A percentile compares a stretch with the other conserved stretches of the same genome.
Conservation (phyloP, 2,888 invertebrate genomes). For the Leucoptera coffeella region DNA sequence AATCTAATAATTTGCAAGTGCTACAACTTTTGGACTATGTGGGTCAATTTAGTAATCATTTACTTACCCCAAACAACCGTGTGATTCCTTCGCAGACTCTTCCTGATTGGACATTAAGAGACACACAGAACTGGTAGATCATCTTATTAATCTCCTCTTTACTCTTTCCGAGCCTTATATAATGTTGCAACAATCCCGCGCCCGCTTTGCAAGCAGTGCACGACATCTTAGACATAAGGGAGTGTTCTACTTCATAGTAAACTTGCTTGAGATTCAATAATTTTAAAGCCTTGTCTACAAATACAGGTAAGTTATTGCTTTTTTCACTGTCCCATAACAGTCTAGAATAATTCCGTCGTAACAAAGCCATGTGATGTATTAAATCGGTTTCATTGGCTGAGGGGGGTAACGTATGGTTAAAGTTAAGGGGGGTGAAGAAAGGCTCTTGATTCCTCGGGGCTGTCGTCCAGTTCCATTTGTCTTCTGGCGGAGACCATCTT, state of each 20-base stretch:
- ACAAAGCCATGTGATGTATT: constrained; percentile 32
- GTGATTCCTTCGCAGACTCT: constrained; percentile 88
- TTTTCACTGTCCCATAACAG: constrained; percentile 71
- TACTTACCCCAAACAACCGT: constrained; percentile 69
- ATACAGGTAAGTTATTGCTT: constrained; percentile 65
- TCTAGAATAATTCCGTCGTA: constrained; percentile 45
- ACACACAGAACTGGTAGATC: constrained; percentile 81
- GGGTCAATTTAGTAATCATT: not conserved
- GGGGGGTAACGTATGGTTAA: constrained; percentile 43
- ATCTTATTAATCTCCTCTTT: constrained; percentile 80
- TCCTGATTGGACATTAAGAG: constrained; percentile 78
- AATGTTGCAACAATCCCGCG: constrained; percentile 79
- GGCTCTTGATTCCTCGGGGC: constrained; percentile 30
- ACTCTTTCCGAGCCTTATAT: constrained; percentile 77
- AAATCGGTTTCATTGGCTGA: constrained; percentile 43
- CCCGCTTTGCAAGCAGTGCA: constrained; percentile 88
- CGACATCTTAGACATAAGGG: constrained; percentile 86
- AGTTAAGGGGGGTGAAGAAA: constrained; percentile 36
- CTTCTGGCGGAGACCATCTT: constrained; percentile 41
- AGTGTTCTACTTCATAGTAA: constrained; percentile 78
- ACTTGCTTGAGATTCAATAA: constrained; percentile 81
- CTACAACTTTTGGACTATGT: too few relatives aligned
- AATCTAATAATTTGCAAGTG: too few relatives aligned
- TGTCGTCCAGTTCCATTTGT: constrained; percentile 39
- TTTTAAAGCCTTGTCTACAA: constrained; percentile 78